These are phyloP conservation scores for Hypanus sabinus DNA, from an alignment of 2,113 vertebrate species.

Conservation along the genomic window DNA sequence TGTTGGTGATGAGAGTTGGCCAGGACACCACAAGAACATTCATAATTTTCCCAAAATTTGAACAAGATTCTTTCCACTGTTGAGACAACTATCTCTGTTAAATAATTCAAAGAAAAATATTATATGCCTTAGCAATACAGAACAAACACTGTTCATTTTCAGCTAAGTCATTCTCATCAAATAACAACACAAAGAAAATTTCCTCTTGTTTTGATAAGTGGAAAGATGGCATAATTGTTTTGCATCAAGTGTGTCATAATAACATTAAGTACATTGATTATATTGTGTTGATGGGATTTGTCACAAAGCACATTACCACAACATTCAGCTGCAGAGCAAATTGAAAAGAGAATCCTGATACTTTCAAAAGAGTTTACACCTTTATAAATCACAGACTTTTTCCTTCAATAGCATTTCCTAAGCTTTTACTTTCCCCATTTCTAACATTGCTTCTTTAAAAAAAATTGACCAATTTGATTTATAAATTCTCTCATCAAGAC, in stretches of 20 bases:
- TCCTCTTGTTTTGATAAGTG: not conserved
- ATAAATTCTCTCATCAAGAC: not conserved
- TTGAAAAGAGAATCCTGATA: not conserved
- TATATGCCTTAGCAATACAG: too few species aligned
- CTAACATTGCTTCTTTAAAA: not conserved
- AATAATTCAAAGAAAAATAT: slow-evolving; percentile 17
- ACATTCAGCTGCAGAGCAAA: not conserved
- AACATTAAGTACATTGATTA: not conserved
- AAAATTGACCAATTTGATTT: not conserved
- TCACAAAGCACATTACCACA: not conserved
- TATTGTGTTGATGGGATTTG: slow-evolving; percentile 15
- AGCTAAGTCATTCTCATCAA: slow-evolving; percentile 19
- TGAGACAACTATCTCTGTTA: not conserved
- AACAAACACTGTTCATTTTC: not conserved
- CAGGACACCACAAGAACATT: not conserved
- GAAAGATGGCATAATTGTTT: not conserved
- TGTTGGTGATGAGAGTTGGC: not conserved
- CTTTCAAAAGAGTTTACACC: not conserved
- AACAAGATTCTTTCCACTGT: not conserved
- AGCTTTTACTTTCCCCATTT: not conserved
- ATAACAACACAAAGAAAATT: slow-evolving; percentile 4
- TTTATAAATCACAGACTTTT: not conserved
- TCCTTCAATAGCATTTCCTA: not conserved
- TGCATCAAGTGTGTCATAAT: slow-evolving; percentile 18
- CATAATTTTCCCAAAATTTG: not conserved